These are phyloP conservation scores for Thaumetopoea pityocampa DNA, from an alignment of 1,140 invertebrate genomes.

Conservation along the genomic window DNA sequence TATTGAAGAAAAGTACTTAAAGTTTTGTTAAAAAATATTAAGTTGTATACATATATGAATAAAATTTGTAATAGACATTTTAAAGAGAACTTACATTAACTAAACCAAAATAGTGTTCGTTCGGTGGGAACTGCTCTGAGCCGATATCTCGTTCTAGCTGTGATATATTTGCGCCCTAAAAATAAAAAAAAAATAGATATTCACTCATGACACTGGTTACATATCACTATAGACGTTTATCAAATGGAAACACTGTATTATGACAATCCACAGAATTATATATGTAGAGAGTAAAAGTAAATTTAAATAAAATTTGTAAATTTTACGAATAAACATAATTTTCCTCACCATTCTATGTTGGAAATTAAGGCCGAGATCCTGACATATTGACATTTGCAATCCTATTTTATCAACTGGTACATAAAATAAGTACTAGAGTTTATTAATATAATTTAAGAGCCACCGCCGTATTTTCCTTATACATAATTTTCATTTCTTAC, in stretches of 20 bases:
- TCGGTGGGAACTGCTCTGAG: slow-evolving; percentile 96
- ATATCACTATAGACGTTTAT: slow-evolving; percentile 24
- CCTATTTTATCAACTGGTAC: slow-evolving; percentile 52
- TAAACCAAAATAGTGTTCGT: slow-evolving; percentile 99
- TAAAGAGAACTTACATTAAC: slow-evolving; percentile 97
- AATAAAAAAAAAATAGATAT: slow-evolving; percentile 25
- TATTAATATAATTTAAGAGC: slow-evolving; percentile 34
- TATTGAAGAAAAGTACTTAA: no score
- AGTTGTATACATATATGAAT: no score
- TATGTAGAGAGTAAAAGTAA: not conserved
- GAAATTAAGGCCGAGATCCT: slow-evolving; percentile 75
- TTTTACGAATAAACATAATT: slow-evolving; percentile 22
- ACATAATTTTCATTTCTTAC: slow-evolving; percentile 53
- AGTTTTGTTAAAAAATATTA: no score
- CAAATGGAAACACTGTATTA: slow-evolving; percentile 8
- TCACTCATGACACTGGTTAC: slow-evolving; percentile 2
- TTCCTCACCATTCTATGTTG: slow-evolving; percentile 73
- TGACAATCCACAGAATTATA: not conserved
- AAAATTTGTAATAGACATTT: no score
- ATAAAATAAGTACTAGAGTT: slow-evolving; percentile 40
- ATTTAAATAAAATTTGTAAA: slow-evolving; percentile 1
- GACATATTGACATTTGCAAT: slow-evolving; percentile 76
- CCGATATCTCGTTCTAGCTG: slow-evolving; percentile 98
- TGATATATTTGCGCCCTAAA: slow-evolving; percentile 97
- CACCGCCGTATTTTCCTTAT: slow-evolving; percentile 36